Conservation (phyloP, 1,140 invertebrate species). For the Streblospio benedicti region DNA sequence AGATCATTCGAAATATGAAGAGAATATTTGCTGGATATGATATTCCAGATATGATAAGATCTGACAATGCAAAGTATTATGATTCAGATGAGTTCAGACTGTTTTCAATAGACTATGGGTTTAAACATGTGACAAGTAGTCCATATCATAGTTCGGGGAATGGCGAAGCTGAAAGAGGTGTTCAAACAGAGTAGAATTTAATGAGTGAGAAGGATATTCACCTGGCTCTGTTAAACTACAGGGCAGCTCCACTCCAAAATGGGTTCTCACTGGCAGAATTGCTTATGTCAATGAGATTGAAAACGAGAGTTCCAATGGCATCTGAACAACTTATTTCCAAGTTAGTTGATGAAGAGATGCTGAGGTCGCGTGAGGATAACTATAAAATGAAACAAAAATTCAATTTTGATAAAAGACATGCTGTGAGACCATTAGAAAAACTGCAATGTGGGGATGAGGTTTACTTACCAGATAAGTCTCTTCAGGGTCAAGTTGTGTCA, state of each 20-base stretch:
- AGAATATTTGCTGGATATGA: conserved; percentile 5
- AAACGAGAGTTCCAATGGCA: not conserved
- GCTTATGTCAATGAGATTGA: not conserved
- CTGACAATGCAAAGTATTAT: conserved; percentile 11
- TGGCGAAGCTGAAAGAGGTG: not conserved
- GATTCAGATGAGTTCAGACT: not conserved
- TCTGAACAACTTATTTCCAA: too few relatives aligned
- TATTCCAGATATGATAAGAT: conserved; percentile 3
- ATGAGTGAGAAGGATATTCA: not conserved
- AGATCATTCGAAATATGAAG: conserved; percentile 3
- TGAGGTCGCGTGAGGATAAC: too few relatives aligned
- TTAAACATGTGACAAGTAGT: not conserved
- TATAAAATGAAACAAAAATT: too few relatives aligned
- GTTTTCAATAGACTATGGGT: conserved; percentile 33
- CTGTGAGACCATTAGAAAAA: too few relatives aligned
- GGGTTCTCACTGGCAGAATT: conserved; percentile 4
- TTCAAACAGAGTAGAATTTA: conserved; percentile 4
- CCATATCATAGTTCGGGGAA: not conserved
- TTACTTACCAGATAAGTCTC: too few relatives aligned
- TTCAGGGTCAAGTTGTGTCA: too few relatives aligned
- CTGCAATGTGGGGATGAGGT: too few relatives aligned
- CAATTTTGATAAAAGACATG: too few relatives aligned
- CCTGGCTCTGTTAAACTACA: not conserved
- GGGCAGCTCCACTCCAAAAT: not conserved
- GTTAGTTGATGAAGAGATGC: too few relatives aligned